phyloP scores from a whole-genome alignment of 2,113 vertebrate genomes.

The Meles meles region DNA sequence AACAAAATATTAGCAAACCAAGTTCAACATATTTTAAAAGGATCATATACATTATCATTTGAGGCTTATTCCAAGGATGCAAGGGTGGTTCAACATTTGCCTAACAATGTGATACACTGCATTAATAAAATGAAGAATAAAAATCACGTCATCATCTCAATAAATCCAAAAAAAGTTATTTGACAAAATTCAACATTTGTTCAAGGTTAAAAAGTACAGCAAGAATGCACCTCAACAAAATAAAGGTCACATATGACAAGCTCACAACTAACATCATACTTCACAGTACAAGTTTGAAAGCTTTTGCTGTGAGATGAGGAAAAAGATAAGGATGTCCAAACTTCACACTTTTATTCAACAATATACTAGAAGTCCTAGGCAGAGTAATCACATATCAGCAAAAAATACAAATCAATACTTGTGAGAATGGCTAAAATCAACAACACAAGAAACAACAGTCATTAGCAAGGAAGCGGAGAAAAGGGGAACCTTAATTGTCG shows the following conservation, averaged over 20 bases:
- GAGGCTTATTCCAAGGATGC: background rate
- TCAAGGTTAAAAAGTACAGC: background rate
- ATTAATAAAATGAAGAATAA: background rate
- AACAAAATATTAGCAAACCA: background rate
- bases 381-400: background rate
- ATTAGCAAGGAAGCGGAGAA: background rate
- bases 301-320: background rate
- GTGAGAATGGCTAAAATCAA: background rate
- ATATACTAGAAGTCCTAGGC: background rate
- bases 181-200: background rate
- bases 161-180: background rate
- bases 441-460: background rate
- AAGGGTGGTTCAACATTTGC: background rate
- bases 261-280: background rate
- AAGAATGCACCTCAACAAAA: background rate
- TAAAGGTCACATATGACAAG: background rate
- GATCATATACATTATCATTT: background rate
- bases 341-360: background rate
- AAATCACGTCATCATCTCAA: background rate
- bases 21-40: background rate
- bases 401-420: background rate
- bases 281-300: background rate
- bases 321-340: background rate
- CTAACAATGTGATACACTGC: background rate
- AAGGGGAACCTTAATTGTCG: background rate